A percentile compares a stretch with the other conserved stretches of the same genome.
Evolutionary conservation across 92 coral and sea anemone species (phyloP).

Genomic region (Parazoanthus atlanticus): DNA sequence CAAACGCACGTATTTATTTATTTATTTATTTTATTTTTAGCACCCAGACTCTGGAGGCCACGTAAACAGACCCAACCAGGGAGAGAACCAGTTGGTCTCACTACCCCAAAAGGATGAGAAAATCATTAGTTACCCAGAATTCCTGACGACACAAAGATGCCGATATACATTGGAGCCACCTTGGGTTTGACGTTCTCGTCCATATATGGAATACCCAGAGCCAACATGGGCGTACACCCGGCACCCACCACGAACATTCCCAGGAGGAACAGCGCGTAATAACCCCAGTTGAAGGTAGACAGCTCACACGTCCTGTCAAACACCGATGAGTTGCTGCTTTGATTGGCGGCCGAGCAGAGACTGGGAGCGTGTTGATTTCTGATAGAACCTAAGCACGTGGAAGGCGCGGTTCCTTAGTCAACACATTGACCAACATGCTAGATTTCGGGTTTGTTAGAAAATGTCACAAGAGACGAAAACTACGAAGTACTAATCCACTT

Average conservation of each 20-base stretch:
- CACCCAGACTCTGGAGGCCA: too few species aligned
- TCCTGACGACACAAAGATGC: slow-evolving; percentile 60
- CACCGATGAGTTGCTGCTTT: neutral
- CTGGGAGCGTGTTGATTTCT: neutral
- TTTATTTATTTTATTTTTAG: too few species aligned
- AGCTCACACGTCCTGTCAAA: neutral
- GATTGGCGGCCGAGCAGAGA: neutral
- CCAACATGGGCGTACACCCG: slow-evolving; percentile 78
- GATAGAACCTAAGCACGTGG: neutral
- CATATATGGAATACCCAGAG: slow-evolving; percentile 71
- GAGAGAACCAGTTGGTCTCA: too few species aligned
- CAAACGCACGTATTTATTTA: too few species aligned
- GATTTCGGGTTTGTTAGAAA: too few species aligned
- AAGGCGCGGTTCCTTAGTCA: neutral
- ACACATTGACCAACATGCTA: too few species aligned
- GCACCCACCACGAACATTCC: slow-evolving; percentile 78
- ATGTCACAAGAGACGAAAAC: too few species aligned
- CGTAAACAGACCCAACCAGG: too few species aligned
- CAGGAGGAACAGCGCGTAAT: slow-evolving; percentile 63
- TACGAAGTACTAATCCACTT: too few species aligned
- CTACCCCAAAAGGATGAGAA: too few species aligned
- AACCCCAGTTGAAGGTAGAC: neutral
- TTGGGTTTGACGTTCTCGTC: slow-evolving; percentile 84
- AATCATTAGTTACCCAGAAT: slow-evolving; percentile 42
- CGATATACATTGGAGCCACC: slow-evolving; percentile 78